Evolutionary conservation across 2,113 vertebrate species (phyloP), one percentile per base, ranked within the genome.

Genomic region (Indri indri): DNA sequence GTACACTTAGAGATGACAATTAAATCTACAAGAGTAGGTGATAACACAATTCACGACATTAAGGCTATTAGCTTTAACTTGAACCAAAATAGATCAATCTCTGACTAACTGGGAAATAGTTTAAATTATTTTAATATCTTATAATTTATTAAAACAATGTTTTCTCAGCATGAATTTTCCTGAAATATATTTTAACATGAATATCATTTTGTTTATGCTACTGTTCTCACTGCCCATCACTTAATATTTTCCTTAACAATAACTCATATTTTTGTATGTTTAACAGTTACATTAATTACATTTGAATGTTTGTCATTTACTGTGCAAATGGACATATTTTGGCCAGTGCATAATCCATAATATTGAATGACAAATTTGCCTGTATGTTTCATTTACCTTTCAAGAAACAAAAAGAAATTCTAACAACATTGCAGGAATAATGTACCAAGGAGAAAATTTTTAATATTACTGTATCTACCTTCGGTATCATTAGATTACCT

Each of bases 1-100:
- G n/a, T 59, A 9, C 57, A 61, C 50, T 65, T 27, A 57, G 32
- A 97, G 50, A 66, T 54, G 85, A 74, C 59, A 90, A 94, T 90
- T 94, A 94, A 94, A 92, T 97, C 54, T 65, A 32, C 77, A 74
- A 81, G 65, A 92, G 2, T 16, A 59, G 68, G 40, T 85, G 50
- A 93, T 14, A 76, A 70, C 16, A 87, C 74, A 52, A n/a, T 71
- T 95, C 80, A 84, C 84, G 88, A 95, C 40, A 84, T 82, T 87
- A 73, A 50, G 27, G 68, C 54, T 90, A 42, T 90, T 68, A 76
- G 1, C n/a, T 90, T 22, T 92, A 70, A 88, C n/a, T 76, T 84
- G 65, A 89, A 92, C 34, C 76, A 40, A 65, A 94, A 80, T 8
- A 95, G 88, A 84, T 97, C 40, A 89, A 40, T 63, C 50, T 37